Conservation (phyloP, 2,113 vertebrate species). For the Peromyscus californicus region DNA sequence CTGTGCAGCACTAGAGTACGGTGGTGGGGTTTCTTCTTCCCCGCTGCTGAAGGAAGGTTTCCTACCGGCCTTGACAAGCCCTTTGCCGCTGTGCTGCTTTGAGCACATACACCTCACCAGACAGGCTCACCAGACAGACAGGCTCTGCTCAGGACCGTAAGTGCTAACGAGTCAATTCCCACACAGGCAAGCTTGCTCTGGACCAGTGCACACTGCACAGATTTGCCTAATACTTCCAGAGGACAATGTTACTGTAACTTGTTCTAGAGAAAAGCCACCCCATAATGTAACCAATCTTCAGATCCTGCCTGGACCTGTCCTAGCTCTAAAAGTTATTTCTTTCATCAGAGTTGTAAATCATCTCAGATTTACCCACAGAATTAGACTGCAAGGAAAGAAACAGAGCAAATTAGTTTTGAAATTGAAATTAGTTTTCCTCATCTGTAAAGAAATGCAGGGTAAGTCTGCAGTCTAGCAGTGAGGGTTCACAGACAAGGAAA, state of each 20-base stretch:
- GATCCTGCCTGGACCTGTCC: background rate
- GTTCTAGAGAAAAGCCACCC: background rate
- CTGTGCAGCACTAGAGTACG: background rate
- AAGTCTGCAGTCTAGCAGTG: background rate
- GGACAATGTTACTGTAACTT: background rate
- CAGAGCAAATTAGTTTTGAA: background rate
- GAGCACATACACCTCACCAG: background rate
- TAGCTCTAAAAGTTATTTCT: constrained; percentile 22
- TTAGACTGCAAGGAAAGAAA: background rate
- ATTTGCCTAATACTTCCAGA: background rate
- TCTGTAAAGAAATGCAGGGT: constrained; percentile 9
- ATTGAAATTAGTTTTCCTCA: constrained; percentile 17
- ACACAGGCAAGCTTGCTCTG: background rate
- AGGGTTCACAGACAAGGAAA: background rate
- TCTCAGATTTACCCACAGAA: constrained; percentile 26
- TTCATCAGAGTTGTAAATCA: background rate
- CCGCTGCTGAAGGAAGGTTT: background rate
- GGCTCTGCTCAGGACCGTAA: background rate
- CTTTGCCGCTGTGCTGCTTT: background rate
- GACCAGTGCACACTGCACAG: background rate
- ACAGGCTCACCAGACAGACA: background rate
- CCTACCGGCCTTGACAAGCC: background rate
- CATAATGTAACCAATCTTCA: background rate
- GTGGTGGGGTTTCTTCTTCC: background rate
- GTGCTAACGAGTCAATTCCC: background rate